phyloP scores from a whole-genome alignment of 2,888 invertebrate genomes.

The Phortica okadai region DNA sequence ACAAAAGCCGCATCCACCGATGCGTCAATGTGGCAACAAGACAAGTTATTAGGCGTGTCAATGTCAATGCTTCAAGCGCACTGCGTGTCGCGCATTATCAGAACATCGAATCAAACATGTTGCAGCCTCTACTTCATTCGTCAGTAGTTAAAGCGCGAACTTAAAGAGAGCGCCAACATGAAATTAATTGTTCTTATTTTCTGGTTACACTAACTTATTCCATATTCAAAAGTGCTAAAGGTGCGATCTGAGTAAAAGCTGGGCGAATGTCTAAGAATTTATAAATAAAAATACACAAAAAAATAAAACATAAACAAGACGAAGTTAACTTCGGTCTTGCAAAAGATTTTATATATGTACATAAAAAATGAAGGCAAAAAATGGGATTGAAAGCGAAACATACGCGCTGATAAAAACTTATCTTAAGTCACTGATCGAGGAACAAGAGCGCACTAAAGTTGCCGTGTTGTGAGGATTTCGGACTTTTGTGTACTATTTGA shows the following conservation, averaged over 20 bases:
- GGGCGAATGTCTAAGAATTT: no score
- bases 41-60: conserved; percentile 69
- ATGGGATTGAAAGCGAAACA: conserved; percentile 40
- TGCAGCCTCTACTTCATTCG: conserved; percentile 42
- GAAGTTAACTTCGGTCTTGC: no score
- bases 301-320: neutral
- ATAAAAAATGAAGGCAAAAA: conserved; percentile 25
- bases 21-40: conserved; percentile 63
- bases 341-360: conserved; percentile 24
- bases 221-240: conserved; percentile 61
- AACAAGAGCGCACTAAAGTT: conserved; percentile 51
- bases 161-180: conserved; percentile 40
- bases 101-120: conserved; percentile 11
- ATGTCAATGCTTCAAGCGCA: conserved; percentile 62
- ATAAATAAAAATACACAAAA: neutral
- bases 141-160: neutral
- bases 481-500: conserved; percentile 44
- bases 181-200: conserved; percentile 68
- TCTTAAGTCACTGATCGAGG: conserved; percentile 64
- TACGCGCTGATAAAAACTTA: conserved; percentile 48
- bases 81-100: conserved; percentile 61
- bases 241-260: neutral
- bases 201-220: conserved; percentile 21
- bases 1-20: conserved; percentile 4
- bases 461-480: conserved; percentile 41